Percentiles rank a stretch among this genome's conserved stretches.
Evolutionary conservation across 2,888 invertebrate species (phyloP).

Genomic region (Tipula lateralis): DNA sequence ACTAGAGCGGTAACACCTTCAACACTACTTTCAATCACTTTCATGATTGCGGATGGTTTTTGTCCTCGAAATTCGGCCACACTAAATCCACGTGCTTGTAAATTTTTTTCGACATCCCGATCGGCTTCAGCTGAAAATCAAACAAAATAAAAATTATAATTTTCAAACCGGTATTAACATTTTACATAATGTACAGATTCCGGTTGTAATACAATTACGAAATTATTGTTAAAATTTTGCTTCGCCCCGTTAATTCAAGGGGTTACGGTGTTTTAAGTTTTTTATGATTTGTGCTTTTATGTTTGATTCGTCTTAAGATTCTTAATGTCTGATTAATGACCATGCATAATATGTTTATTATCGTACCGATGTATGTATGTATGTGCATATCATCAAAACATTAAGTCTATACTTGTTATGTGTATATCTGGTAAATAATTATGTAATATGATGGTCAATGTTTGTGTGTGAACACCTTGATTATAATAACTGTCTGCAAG

Average conservation of each 20-base stretch:
- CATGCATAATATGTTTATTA: not conserved
- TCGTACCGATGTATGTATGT: not conserved
- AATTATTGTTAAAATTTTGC: not conserved
- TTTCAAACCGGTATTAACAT: not conserved
- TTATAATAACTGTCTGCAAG: not conserved
- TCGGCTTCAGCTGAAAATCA: slow-evolving; percentile 46
- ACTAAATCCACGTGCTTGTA: slow-evolving; percentile 45
- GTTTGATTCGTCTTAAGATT: not conserved
- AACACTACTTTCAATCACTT: slow-evolving; percentile 47
- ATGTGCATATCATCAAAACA: not conserved
- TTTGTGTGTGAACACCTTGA: not conserved
- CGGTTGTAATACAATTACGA: not conserved
- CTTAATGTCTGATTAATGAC: not conserved
- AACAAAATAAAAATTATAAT: not conserved
- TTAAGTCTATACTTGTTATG: not conserved
- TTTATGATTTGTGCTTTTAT: not conserved
- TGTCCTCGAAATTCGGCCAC: slow-evolving; percentile 42
- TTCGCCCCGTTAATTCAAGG: not conserved
- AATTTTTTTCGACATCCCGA: slow-evolving; percentile 43
- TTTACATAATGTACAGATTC: not conserved
- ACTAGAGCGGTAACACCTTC: slow-evolving; percentile 46
- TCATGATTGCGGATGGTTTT: slow-evolving; percentile 47
- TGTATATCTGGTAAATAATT: not conserved
- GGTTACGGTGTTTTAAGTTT: not conserved
- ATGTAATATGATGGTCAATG: not conserved